Evolutionary conservation across 1,140 invertebrate species (phyloP), one percentile per base, ranked within the genome.

Genomic region (Dendrolimus punctatus): DNA sequence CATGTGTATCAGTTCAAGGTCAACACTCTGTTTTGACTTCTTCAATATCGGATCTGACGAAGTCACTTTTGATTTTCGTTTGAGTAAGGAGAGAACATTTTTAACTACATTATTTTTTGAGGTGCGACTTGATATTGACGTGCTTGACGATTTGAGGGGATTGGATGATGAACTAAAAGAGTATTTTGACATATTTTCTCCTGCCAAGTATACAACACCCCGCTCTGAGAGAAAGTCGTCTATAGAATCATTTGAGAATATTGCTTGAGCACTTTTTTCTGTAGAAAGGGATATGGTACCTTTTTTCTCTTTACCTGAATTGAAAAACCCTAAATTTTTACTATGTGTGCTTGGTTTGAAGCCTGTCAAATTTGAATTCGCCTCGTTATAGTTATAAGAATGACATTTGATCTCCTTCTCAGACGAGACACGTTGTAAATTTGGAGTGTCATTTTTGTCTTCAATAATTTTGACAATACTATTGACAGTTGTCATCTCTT

Each of bases 161-260:
- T 62, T 65, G 0, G 69, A 76, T 8, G 57, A 51, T 10, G 58
- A 64, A 1, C 65, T 60, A 39, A 73, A 71, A 5, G 76, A 72
- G 8, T 72, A 83, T 65, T 76, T 82, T 0, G 77, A 80, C 38
- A 73, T 48, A 40, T 79, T 70, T 37, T 76, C 79, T n/a, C 68
- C 66, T 9, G 63, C 68, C 8, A 74, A 52, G 40, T 68, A 75
- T 6, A 74, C 62, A 10, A 74, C 58, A 0, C 77, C 73, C 49
- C 70, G 47, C 64, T 81, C 76, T 5, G 75, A 79, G 38, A 85
- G 23, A 36, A 76, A 74, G 43, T 83, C 80, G 8, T 85, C 81
- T 5, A 82, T 71, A 4, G 80, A 83, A 52, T 85, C 82, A 40
- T 83, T 85, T 0, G 78, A 73, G 41, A 85, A 80, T 23, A 54